Conservation (phyloP, 2,888 invertebrate species). For the Drosophila rellima region DNA sequence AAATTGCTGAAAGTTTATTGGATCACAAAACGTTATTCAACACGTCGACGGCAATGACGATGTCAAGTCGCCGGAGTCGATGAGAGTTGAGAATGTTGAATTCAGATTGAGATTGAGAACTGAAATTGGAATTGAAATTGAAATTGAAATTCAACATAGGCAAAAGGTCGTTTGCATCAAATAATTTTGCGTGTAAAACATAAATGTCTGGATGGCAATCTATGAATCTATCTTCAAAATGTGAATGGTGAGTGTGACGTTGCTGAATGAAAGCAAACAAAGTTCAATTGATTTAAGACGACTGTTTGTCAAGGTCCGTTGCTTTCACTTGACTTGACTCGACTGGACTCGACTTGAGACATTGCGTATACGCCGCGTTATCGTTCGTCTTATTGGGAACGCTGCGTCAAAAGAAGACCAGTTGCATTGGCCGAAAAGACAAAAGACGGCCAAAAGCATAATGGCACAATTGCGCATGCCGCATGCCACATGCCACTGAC, state of each 20-base stretch:
- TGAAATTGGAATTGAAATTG: slow-evolving; percentile 2
- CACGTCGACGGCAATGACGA: slow-evolving; percentile 60
- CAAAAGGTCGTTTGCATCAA: slow-evolving; percentile 47
- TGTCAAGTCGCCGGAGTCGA: slow-evolving; percentile 61
- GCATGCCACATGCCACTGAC: slow-evolving; percentile 72
- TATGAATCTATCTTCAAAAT: slow-evolving; percentile 3
- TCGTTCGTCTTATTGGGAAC: slow-evolving; percentile 37
- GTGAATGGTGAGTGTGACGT: slow-evolving; percentile 41
- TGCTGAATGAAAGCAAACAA: slow-evolving; percentile 16
- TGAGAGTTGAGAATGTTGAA: slow-evolving; percentile 46
- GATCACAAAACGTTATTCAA: slow-evolving; percentile 81
- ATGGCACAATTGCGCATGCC: slow-evolving; percentile 46
- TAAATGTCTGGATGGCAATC: slow-evolving; percentile 30
- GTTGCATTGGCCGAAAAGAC: slow-evolving; percentile 47
- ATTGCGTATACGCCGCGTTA: slow-evolving; percentile 24
- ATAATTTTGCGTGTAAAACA: slow-evolving; percentile 57
- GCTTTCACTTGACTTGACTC: slow-evolving; percentile 2
- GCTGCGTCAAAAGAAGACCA: slow-evolving; percentile 34
- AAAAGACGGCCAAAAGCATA: slow-evolving; percentile 54
- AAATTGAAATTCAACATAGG: slow-evolving; percentile 28
- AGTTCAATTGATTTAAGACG: slow-evolving; percentile 51
- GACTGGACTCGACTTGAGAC: slow-evolving; percentile 1
- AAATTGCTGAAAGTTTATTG: slow-evolving; percentile 79
- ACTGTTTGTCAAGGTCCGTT: slow-evolving; percentile 62
- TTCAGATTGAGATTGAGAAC: slow-evolving; percentile 22